Percentiles rank a stretch among this genome's conserved stretches.
phyloP scores from a whole-genome alignment of 2,113 vertebrate genomes.

The Ailuropoda melanoleuca region DNA sequence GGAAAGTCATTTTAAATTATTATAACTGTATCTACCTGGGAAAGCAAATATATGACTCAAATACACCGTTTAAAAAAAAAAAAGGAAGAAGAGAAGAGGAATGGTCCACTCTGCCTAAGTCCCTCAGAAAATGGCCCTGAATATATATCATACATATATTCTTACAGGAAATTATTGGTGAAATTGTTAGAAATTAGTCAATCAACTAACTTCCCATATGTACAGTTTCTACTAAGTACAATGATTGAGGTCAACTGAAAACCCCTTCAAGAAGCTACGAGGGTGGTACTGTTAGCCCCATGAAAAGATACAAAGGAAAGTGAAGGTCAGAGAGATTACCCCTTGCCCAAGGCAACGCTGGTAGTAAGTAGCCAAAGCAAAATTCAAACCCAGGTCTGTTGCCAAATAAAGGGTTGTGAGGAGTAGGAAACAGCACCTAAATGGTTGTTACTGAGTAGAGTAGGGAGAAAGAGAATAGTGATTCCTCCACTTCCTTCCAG shows the following conservation, averaged over 20 bases:
- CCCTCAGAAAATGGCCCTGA: slow-evolving; percentile 10
- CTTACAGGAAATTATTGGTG: background rate
- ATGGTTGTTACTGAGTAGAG: background rate
- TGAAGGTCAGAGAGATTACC: background rate
- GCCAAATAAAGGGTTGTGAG: background rate
- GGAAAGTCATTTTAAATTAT: background rate
- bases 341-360: background rate
- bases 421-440: background rate
- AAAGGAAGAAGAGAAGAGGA: background rate
- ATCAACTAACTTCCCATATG: background rate
- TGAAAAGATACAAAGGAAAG: background rate
- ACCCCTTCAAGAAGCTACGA: background rate
- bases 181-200: slow-evolving; percentile 27
- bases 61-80: background rate
- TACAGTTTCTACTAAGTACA: background rate
- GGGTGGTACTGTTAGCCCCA: background rate
- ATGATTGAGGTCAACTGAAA: background rate
- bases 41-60: slow-evolving; percentile 36
- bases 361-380: background rate
- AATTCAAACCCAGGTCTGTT: background rate
- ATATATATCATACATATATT: background rate
- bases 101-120: background rate
- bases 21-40: background rate
- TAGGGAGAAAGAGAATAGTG: background rate
- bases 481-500: background rate